Evolutionary conservation across 2,113 vertebrate genomes (phyloP).

Genomic region (Rutilus rutilus): DNA sequence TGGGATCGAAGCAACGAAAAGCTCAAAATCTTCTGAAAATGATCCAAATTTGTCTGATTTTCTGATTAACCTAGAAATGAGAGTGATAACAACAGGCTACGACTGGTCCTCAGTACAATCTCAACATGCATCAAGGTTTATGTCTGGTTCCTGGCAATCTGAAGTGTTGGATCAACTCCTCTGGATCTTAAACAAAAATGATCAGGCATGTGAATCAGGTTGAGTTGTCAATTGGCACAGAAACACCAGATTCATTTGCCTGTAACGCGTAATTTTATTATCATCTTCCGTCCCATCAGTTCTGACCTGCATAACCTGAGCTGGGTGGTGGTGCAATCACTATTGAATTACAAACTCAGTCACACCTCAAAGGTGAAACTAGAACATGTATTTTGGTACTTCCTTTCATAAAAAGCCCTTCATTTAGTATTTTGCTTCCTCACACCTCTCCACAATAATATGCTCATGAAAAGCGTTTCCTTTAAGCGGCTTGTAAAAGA

Average conservation of each 20-base stretch:
- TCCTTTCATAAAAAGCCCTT: background rate
- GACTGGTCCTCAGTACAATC: background rate
- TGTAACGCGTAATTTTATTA: slow-evolving; percentile 64
- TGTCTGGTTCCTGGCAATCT: background rate
- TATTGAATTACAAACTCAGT: slow-evolving; percentile 59
- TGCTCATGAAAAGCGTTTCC: slow-evolving; percentile 8
- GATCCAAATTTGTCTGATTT: slow-evolving; percentile 2
- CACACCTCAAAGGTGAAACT: slow-evolving; percentile 39
- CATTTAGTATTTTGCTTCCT: slow-evolving; percentile 6
- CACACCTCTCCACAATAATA: background rate
- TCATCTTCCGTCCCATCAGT: slow-evolving; percentile 69
- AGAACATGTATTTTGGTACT: slow-evolving; percentile 47
- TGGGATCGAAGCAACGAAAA: background rate
- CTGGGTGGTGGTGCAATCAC: slow-evolving; percentile 29
- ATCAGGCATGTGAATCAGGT: slow-evolving; percentile 3
- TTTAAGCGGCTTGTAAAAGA: slow-evolving; percentile 7
- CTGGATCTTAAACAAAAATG: background rate
- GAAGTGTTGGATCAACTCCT: background rate
- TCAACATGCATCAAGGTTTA: background rate
- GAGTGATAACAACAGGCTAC: background rate
- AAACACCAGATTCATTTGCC: slow-evolving; percentile 53
- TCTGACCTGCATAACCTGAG: slow-evolving; percentile 55
- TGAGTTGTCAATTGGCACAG: background rate
- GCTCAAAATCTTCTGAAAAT: background rate
- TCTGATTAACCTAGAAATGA: slow-evolving; percentile 20